These are phyloP conservation scores for Tetranychus urticae DNA, from an alignment of 1,140 invertebrate species.

Conservation along the genomic window DNA sequence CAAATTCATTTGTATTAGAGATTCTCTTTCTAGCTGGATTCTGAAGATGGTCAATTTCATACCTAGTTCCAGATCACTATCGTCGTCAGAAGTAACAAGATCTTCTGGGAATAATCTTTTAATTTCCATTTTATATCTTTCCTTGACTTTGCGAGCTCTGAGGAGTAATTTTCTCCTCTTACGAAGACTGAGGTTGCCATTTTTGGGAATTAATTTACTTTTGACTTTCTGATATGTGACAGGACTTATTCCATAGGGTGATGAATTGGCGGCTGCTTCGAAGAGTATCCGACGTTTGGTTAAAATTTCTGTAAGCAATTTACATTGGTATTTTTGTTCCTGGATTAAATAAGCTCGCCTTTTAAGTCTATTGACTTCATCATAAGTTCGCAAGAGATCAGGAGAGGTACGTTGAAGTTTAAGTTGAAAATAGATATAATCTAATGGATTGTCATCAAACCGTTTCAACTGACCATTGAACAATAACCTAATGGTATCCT, in stretches of 20 bases:
- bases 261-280: background rate
- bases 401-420: background rate
- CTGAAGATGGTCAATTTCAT: background rate
- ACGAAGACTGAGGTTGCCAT: background rate
- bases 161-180: background rate
- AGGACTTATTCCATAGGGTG: background rate
- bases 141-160: background rate
- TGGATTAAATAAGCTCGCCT: background rate
- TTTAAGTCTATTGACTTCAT: slow-evolving; percentile 1
- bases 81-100: background rate
- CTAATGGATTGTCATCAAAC: slow-evolving; percentile 1
- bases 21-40: too few species aligned
- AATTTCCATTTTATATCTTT: background rate
- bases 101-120: background rate
- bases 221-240: background rate
- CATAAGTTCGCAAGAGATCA: background rate
- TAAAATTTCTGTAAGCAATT: slow-evolving; percentile 1
- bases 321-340: slow-evolving; percentile 3
- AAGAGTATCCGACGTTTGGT: background rate
- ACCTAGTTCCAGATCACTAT: background rate
- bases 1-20: background rate
- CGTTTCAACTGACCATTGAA: background rate
- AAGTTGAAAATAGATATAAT: background rate
- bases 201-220: background rate
- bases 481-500: background rate